Evolutionary conservation across 2,113 vertebrate genomes (phyloP).

Genomic region (Cyrtonyx montezumae): DNA sequence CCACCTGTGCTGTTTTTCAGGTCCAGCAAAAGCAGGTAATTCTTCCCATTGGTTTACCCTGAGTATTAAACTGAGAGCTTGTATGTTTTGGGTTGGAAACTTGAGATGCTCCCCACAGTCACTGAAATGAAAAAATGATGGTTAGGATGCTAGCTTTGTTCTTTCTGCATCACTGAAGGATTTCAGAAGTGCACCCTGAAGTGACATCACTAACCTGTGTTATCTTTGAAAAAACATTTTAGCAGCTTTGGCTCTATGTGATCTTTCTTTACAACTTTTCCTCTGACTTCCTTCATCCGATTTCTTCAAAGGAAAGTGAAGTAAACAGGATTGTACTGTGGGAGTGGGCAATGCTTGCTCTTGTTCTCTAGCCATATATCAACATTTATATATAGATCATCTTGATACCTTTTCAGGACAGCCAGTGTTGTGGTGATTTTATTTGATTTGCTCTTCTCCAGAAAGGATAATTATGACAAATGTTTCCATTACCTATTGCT

Average conservation of each 20-base stretch:
- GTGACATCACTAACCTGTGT: background rate
- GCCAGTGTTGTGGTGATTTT: slow-evolving; percentile 41
- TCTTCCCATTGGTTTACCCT: background rate
- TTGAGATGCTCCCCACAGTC: background rate
- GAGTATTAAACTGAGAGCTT: background rate
- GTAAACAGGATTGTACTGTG: background rate
- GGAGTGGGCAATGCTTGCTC: background rate
- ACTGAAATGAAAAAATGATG: background rate
- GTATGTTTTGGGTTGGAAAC: background rate
- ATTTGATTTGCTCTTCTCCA: slow-evolving; percentile 10
- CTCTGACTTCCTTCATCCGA: background rate
- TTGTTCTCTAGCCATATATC: background rate
- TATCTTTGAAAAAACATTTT: background rate
- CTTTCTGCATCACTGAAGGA: background rate
- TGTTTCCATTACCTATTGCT: slow-evolving; percentile 43
- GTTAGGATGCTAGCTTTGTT: background rate
- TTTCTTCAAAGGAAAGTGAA: background rate
- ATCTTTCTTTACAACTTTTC: background rate
- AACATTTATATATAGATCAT: slow-evolving; percentile 47
- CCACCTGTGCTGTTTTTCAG: background rate
- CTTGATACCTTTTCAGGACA: background rate
- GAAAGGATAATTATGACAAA: slow-evolving; percentile 62
- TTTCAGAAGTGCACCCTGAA: background rate
- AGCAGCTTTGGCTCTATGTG: background rate
- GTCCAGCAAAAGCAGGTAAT: background rate